phyloP scores from a whole-genome alignment of 2,888 invertebrate genomes.

The Sclerodermus sp. region DNA sequence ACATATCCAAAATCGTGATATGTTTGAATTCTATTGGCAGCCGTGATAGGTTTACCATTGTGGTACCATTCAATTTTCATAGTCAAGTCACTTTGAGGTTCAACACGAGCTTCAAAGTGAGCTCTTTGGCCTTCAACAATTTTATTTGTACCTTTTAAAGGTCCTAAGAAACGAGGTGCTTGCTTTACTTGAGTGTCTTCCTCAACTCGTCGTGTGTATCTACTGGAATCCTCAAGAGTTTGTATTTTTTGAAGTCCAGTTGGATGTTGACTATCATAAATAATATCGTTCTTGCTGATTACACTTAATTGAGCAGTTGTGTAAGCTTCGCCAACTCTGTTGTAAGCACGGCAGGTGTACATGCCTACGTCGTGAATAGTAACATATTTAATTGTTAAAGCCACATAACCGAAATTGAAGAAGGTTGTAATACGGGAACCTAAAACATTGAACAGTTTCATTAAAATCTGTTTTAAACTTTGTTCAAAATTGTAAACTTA shows the following conservation, averaged over 20 bases:
- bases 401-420: conserved; percentile 94
- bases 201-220: conserved; percentile 67
- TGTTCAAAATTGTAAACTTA: conserved; percentile 41
- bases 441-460: conserved; percentile 35
- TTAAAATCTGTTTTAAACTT: no score
- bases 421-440: conserved; percentile 87
- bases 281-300: conserved; percentile 81
- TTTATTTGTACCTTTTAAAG: conserved; percentile 88
- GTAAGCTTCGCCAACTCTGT: conserved; percentile 82
- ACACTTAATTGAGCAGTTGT: conserved; percentile 82
- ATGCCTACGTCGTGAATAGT: conserved; percentile 86
- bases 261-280: conserved; percentile 89
- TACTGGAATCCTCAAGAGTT: conserved; percentile 80
- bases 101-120: conserved; percentile 92
- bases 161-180: conserved; percentile 85
- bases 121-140: conserved; percentile 92
- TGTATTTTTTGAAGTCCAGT: conserved; percentile 91
- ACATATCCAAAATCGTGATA: conserved; percentile 97
- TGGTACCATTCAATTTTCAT: conserved; percentile 97
- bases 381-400: conserved; percentile 89
- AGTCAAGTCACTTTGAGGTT: conserved; percentile 91
- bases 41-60: conserved; percentile 87
- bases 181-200: conserved; percentile 77
- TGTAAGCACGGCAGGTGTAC: conserved; percentile 87
- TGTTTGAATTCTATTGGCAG: conserved; percentile 89